Base-by-base conservation (phyloP, 2,888 invertebrate genomes). In the Eilema griseolum region DNA sequence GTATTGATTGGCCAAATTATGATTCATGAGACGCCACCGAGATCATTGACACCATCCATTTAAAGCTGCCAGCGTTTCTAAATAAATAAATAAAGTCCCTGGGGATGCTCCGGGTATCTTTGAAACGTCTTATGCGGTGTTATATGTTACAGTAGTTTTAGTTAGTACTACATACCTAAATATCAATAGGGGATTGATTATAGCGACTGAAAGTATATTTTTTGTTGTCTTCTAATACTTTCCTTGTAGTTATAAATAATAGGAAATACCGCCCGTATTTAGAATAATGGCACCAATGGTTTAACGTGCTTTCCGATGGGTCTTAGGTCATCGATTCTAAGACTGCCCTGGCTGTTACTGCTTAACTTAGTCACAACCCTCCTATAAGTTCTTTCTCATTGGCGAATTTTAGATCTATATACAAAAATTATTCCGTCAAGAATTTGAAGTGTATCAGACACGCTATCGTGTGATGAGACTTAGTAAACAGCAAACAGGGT, bases 11-110 rank as follows among this genome's bases (percentile, higher is more conserved):
- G 61, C 72, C 66, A 71, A 57, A 71, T 81, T 74, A 76, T 79
- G 77, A 77, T 77, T 77, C 77, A 80, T 74, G 77, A 82, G 65
- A 74, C 60, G 66, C 24, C 70, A 66, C 57, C 28, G 61, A 77
- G 82, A 69, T 66, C 80, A 69, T 72, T 70, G 80, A 80, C 80
- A 77, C 64, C 41, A 63, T 31, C 64, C 16, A 28, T 70, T 65
- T 61, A 57, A 24, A 57, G 23, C 56, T 37, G n/a, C 14, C 23
- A 60, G 24, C 46, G 60, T 37, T 26, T 56, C 33, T 70, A 70
- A 70, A 56, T 66, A 70, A 70, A 56, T 66, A 70, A 61, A 66
- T 66, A 66, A 61, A 26, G 64, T 62, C 68, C 70, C 41, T 20
- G 69, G 66, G 63, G 70, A 72, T 46, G 24, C 14, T 23, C 26